A percentile compares a stretch with the other conserved stretches of the same genome.
These are phyloP conservation scores for Drosophila ercepeae DNA, from an alignment of 1,140 invertebrate genomes.

Conservation along the genomic window DNA sequence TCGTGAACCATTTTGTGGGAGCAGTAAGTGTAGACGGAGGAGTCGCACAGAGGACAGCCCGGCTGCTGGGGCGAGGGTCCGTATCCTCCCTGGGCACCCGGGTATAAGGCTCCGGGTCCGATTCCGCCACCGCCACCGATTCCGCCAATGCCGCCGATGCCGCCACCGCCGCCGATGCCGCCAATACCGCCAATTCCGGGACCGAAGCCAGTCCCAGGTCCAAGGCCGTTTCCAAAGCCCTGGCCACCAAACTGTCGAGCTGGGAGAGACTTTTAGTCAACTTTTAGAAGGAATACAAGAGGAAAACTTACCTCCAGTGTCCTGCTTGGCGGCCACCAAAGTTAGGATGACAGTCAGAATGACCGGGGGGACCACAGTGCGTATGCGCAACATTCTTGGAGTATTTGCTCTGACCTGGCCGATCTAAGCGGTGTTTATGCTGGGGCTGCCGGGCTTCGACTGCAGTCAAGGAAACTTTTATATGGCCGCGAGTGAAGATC, in stretches of 20 bases:
- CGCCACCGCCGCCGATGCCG: not conserved
- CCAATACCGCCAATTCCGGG: not conserved
- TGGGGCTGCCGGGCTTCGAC: slow-evolving; percentile 24
- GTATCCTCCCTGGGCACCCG: slow-evolving; percentile 16
- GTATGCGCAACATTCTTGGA: slow-evolving; percentile 33
- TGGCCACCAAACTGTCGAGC: slow-evolving; percentile 54
- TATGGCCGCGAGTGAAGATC: slow-evolving; percentile 15
- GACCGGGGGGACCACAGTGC: slow-evolving; percentile 3
- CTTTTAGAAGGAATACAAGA: not conserved
- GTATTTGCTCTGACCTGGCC: not conserved
- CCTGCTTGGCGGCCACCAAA: slow-evolving; percentile 15
- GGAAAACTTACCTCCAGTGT: slow-evolving; percentile 11
- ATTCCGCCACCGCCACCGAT: not conserved
- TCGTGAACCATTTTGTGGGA: slow-evolving; percentile 90
- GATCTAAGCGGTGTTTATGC: slow-evolving; percentile 25
- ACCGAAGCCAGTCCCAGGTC: not conserved
- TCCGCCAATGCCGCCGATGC: not conserved
- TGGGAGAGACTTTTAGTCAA: not conserved
- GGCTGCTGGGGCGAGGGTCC: slow-evolving; percentile 6
- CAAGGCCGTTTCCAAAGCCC: slow-evolving; percentile 46
- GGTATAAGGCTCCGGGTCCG: not conserved
- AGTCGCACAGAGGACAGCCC: slow-evolving; percentile 89
- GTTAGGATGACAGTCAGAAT: not conserved
- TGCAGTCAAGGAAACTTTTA: slow-evolving; percentile 47
- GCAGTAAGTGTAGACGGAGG: slow-evolving; percentile 90